Evolutionary conservation across 2,113 vertebrate genomes (phyloP).

Genomic region (Gymnocephalus cernua): DNA sequence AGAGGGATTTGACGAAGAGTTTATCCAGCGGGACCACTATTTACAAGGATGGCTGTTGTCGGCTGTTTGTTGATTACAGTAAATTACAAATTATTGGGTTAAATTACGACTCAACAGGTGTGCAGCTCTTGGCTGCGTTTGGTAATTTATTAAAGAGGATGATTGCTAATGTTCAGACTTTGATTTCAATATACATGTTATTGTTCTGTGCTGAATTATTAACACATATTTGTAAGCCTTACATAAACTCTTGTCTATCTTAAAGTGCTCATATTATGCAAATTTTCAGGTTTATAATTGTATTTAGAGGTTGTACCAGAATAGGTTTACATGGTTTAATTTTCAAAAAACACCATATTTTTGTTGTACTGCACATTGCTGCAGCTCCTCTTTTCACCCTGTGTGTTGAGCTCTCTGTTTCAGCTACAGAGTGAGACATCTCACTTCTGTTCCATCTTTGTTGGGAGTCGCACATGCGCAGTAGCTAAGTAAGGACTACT

Average conservation of each 20-base stretch:
- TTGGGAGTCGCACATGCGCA: no score
- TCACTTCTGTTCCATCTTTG: no score
- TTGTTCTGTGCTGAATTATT: not conserved
- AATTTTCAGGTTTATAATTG: no score
- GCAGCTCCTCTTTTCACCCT: no score
- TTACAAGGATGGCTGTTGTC: not conserved
- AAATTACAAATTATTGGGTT: constrained; percentile 33
- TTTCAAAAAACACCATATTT: no score
- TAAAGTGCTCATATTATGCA: no score
- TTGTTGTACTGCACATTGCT: no score
- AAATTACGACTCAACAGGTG: not conserved
- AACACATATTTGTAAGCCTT: not conserved
- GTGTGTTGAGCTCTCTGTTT: no score
- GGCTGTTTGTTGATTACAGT: not conserved
- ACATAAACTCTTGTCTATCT: not conserved
- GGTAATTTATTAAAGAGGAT: constrained; percentile 16
- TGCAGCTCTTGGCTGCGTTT: constrained; percentile 17
- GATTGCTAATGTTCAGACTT: constrained; percentile 10
- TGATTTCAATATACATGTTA: not conserved
- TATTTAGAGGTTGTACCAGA: no score
- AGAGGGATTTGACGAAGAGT: not conserved
- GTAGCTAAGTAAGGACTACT: no score
- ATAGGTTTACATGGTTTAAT: no score
- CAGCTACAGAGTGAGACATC: no score
- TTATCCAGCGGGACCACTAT: not conserved